Evolutionary conservation across 2,797 vertebrate genomes (phyloP).

Genomic region (Artibeus jamaicensis): DNA sequence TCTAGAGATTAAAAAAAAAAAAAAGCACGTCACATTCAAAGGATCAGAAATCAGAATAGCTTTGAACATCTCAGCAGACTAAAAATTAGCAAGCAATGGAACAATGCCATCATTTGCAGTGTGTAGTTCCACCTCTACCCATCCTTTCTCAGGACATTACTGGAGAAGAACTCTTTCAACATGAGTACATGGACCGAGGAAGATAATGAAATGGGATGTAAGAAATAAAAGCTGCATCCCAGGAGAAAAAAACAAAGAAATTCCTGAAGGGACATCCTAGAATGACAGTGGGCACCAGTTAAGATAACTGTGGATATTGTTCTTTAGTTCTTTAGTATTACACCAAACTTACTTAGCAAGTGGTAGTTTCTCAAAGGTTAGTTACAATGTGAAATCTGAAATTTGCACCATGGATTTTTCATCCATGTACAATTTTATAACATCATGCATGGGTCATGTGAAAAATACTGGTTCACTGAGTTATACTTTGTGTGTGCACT

Average conservation of each 20-base stretch:
- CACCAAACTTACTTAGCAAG: not conserved
- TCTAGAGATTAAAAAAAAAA: not conserved
- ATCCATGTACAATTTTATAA: constrained; percentile 26
- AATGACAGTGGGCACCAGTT: not conserved
- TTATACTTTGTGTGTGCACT: not conserved
- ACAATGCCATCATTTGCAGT: not conserved
- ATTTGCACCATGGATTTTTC: not conserved
- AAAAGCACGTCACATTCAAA: not conserved
- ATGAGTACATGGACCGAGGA: not conserved
- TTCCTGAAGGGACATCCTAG: not conserved
- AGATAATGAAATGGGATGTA: not conserved
- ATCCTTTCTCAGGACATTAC: not conserved
- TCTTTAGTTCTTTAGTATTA: not conserved
- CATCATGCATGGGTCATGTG: not conserved
- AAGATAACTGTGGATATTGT: not conserved
- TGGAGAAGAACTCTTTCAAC: not conserved
- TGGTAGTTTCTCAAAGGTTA: not conserved
- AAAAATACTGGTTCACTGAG: constrained; percentile 1
- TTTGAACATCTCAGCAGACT: not conserved
- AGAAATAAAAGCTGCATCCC: not conserved
- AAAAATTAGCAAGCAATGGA: not conserved
- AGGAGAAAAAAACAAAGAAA: constrained; percentile 32
- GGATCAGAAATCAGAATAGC: not conserved
- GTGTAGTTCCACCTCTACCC: not conserved
- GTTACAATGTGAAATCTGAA: constrained; percentile 20